phyloP scores from a whole-genome alignment of 1,140 invertebrate species.

The Fopius arisanus region DNA sequence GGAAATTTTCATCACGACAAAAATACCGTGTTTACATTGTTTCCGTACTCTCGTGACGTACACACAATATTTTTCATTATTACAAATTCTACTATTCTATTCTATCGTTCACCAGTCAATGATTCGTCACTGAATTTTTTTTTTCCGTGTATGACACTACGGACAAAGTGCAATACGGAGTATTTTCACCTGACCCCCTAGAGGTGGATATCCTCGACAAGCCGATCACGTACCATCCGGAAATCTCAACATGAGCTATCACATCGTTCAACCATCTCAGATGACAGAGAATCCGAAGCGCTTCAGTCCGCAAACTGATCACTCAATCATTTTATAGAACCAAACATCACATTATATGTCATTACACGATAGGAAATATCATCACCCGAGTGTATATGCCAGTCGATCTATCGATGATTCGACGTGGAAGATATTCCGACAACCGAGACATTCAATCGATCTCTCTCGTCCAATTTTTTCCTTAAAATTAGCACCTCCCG shows the following conservation, averaged over 20 bases:
- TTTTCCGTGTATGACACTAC: background rate
- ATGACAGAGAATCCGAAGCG: background rate
- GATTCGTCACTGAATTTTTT: no score
- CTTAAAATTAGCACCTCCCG: no score
- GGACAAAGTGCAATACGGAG: background rate
- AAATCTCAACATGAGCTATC: background rate
- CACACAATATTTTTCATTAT: no score
- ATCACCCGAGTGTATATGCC: no score
- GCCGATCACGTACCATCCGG: conserved; percentile 7
- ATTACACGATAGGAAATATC: no score
- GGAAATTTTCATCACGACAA: no score
- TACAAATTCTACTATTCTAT: no score
- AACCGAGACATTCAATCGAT: background rate
- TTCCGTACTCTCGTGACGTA: no score
- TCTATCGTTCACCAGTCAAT: no score
- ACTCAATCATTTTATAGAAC: background rate
- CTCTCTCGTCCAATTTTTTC: background rate
- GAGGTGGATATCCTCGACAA: background rate
- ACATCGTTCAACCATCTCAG: background rate
- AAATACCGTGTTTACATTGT: no score
- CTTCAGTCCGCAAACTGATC: background rate
- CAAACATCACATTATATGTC: background rate
- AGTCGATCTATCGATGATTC: background rate
- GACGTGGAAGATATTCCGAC: background rate
- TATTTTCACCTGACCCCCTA: background rate